Conservation (phyloP, 2,113 vertebrate species). For the Semicossyphus pulcher region DNA sequence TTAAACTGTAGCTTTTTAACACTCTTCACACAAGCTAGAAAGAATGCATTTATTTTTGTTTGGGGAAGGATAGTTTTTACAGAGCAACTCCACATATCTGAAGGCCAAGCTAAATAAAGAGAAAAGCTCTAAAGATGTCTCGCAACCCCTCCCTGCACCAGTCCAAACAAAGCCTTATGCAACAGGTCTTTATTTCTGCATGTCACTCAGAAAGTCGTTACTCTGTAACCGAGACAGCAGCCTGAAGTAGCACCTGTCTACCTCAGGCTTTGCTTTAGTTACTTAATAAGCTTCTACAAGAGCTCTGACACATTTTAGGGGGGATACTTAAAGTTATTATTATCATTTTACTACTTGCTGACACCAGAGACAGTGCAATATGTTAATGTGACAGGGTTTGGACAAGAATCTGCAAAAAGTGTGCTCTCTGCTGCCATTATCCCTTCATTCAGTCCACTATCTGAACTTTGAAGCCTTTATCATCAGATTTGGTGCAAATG, state of each 20-base stretch:
- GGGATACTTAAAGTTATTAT: constrained; percentile 1
- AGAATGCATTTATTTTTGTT: constrained; percentile 44
- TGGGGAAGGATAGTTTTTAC: constrained; percentile 25
- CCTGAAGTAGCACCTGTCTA: background rate
- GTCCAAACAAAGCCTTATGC: constrained; percentile 31
- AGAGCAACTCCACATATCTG: constrained; percentile 31
- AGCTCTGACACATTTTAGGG: background rate
- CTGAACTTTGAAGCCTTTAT: background rate
- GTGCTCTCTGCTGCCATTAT: background rate
- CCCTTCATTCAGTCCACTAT: background rate
- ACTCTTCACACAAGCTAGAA: constrained; percentile 23
- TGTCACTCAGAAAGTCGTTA: constrained; percentile 32
- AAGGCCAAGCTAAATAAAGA: constrained; percentile 53
- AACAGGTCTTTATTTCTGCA: constrained; percentile 29
- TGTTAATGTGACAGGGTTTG: background rate
- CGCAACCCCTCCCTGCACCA: constrained; percentile 6
- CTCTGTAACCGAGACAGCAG: background rate
- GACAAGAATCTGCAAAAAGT: constrained; percentile 6
- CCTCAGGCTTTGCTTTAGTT: background rate
- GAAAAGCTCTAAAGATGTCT: background rate
- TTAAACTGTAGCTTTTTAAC: background rate
- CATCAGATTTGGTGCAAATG: background rate
- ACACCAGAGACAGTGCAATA: background rate
- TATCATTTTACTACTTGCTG: background rate
- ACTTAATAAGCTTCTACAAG: constrained; percentile 1